These are phyloP conservation scores for Pseudorhombus dupliciocellatus DNA, from an alignment of 2,113 vertebrate species.

Conservation along the genomic window DNA sequence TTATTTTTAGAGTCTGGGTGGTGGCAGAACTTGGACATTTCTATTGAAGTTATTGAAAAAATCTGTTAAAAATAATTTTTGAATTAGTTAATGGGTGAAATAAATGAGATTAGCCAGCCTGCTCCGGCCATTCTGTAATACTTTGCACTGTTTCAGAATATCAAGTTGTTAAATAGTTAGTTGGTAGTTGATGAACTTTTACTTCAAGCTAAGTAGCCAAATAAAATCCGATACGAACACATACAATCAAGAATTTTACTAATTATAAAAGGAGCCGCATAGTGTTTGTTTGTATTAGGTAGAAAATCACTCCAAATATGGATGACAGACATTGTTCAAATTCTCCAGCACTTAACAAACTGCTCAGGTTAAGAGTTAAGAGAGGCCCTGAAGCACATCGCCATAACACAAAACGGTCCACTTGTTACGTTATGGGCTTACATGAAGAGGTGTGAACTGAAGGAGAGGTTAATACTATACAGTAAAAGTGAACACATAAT, in stretches of 20 bases:
- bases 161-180: too few relatives aligned
- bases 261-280: not conserved
- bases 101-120: not conserved
- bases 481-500: conserved; percentile 43
- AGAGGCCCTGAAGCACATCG: not conserved
- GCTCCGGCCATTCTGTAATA: not conserved
- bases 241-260: not conserved
- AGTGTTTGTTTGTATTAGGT: not conserved
- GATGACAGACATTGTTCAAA: not conserved
- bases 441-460: conserved; percentile 10
- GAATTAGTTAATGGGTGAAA: not conserved
- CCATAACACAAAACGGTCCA: not conserved
- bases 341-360: not conserved
- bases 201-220: not conserved
- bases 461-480: conserved; percentile 8
- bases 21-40: not conserved
- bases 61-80: not conserved
- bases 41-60: not conserved
- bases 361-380: too few relatives aligned
- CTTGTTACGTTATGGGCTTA: conserved; percentile 4
- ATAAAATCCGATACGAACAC: not conserved
- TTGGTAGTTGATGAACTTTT: too few relatives aligned
- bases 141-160: not conserved
- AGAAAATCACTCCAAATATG: not conserved
- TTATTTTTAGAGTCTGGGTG: conserved; percentile 28